phyloP scores from a whole-genome alignment of 2,797 vertebrate genomes.

The Falco novaeseelandiae region DNA sequence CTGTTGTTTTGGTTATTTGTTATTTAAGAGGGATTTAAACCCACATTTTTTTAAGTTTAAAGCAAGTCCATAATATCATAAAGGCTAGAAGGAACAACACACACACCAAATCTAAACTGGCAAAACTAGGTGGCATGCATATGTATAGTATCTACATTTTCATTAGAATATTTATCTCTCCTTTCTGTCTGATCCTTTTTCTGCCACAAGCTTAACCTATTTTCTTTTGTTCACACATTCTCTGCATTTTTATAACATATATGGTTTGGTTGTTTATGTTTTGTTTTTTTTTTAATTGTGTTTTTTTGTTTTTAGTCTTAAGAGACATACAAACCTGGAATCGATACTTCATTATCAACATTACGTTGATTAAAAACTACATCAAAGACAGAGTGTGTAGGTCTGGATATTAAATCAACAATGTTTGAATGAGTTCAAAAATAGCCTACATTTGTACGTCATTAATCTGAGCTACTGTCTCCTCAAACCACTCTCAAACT shows the following conservation, averaged over 20 bases:
- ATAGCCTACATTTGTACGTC: background rate
- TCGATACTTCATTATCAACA: background rate
- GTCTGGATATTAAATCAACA: background rate
- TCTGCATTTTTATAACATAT: background rate
- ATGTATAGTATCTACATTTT: constrained; percentile 25
- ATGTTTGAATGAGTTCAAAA: background rate
- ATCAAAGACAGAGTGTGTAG: background rate
- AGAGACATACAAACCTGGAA: background rate
- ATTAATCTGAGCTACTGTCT: background rate
- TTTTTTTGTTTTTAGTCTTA: background rate
- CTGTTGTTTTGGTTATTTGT: background rate
- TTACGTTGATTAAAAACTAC: background rate
- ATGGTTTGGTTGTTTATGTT: background rate
- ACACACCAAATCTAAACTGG: constrained; percentile 25
- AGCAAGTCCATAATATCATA: background rate
- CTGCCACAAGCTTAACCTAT: background rate
- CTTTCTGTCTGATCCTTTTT: background rate
- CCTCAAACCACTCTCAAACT: background rate
- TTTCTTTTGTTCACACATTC: background rate
- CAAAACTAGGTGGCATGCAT: constrained; percentile 51
- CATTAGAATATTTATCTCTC: background rate
- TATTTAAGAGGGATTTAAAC: background rate
- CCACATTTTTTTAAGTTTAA: background rate
- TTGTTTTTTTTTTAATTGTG: background rate
- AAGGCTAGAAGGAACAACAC: background rate